These are phyloP conservation scores for Galeruca laticollis DNA, from an alignment of 2,888 invertebrate species.

Conservation along the genomic window DNA sequence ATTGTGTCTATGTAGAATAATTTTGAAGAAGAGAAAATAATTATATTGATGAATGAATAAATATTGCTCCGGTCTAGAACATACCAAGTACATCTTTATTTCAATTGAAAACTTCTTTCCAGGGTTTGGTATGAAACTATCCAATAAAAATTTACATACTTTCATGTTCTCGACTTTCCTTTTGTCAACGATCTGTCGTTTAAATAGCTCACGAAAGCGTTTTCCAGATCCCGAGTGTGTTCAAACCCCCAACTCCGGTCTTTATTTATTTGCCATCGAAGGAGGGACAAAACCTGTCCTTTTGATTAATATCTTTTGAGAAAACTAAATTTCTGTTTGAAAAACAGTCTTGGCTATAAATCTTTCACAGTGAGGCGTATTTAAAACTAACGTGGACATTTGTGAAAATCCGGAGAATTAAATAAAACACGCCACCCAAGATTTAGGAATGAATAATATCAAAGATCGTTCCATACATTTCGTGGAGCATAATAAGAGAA, in stretches of 20 bases:
- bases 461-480: not conserved
- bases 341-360: constrained; percentile 16
- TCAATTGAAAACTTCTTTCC: no score
- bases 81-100: no score
- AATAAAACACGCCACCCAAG: constrained; percentile 6
- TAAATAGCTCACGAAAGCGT: constrained; percentile 6
- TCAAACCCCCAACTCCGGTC: constrained; percentile 14
- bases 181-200: not conserved
- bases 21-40: no score
- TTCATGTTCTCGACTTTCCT: not conserved
- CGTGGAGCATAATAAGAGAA: not conserved
- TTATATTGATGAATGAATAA: no score
- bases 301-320: constrained; percentile 42
- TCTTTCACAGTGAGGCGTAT: constrained; percentile 14
- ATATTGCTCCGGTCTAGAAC: no score
- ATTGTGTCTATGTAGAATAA: no score
- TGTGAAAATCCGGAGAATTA: constrained; percentile 1
- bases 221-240: constrained; percentile 4
- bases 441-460: not conserved
- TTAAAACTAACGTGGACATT: constrained; percentile 21
- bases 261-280: constrained; percentile 27
- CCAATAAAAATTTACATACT: not conserved
- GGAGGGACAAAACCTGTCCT: constrained; percentile 41
- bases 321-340: constrained; percentile 33
- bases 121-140: not conserved